These are phyloP conservation scores for Pollenia angustigena DNA, from an alignment of 2,888 invertebrate genomes.

Conservation along the genomic window DNA sequence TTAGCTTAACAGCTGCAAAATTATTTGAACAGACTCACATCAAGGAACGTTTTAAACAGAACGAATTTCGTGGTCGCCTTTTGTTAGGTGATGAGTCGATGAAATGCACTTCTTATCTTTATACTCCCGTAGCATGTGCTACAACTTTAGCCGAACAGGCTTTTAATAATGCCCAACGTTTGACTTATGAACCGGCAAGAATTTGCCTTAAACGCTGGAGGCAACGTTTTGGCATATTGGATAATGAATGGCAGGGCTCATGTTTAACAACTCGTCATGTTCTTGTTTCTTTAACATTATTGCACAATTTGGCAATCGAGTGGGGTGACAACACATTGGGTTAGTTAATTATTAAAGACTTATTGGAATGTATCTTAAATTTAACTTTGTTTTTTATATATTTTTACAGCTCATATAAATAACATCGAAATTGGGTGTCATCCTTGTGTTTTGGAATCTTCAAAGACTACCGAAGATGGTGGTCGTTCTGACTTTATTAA, in stretches of 20 bases:
- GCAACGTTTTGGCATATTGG: slow-evolving; percentile 78
- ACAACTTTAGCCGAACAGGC: slow-evolving; percentile 76
- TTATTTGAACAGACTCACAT: slow-evolving; percentile 78
- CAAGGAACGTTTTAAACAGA: slow-evolving; percentile 81
- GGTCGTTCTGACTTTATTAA: slow-evolving; percentile 78
- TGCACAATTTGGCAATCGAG: slow-evolving; percentile 81
- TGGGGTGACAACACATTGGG: slow-evolving; percentile 79
- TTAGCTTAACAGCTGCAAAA: slow-evolving; percentile 71
- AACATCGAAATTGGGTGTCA: background rate
- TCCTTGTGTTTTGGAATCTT: slow-evolving; percentile 22
- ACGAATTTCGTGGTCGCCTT: slow-evolving; percentile 81
- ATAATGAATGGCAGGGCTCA: slow-evolving; percentile 76
- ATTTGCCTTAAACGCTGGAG: slow-evolving; percentile 77
- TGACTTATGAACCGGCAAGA: slow-evolving; percentile 77
- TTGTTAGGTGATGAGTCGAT: slow-evolving; percentile 77
- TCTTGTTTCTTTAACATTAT: slow-evolving; percentile 79
- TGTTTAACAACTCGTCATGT: slow-evolving; percentile 77
- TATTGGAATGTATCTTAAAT: slow-evolving; percentile 14
- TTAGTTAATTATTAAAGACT: slow-evolving; percentile 53
- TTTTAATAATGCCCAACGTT: slow-evolving; percentile 78
- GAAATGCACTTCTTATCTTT: slow-evolving; percentile 77
- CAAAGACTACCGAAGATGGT: slow-evolving; percentile 74
- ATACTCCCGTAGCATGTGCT: slow-evolving; percentile 78
- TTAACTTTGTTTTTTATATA: slow-evolving; percentile 13
- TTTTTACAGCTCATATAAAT: slow-evolving; percentile 40